A percentile compares a stretch with the other conserved stretches of the same genome.
Evolutionary conservation across 2,113 vertebrate genomes (phyloP).

Genomic region (Urocynchramus pylzowi): DNA sequence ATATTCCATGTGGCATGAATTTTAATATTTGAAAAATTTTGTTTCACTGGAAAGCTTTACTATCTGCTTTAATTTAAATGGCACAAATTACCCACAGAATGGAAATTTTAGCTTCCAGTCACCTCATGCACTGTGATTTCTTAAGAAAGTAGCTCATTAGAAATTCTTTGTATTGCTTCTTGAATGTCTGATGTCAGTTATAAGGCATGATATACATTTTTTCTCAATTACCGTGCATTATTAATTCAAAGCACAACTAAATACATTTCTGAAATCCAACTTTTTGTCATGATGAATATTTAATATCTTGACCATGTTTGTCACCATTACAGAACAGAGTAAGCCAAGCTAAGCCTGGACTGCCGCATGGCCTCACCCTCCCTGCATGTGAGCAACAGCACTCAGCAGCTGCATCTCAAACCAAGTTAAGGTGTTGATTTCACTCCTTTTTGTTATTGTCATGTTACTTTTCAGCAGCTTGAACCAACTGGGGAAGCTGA

Average conservation of each 20-base stretch:
- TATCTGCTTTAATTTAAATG: background rate
- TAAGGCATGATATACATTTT: background rate
- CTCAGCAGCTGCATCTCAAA: background rate
- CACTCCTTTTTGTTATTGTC: background rate
- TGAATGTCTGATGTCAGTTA: background rate
- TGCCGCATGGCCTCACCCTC: accelerated
- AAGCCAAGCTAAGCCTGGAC: background rate
- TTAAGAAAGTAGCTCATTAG: background rate
- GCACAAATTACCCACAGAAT: background rate
- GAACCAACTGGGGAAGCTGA: background rate
- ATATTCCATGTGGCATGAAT: background rate
- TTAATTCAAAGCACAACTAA: background rate
- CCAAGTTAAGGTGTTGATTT: background rate
- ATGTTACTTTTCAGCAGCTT: background rate
- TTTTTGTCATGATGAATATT: background rate
- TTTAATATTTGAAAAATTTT: background rate
- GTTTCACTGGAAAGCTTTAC: background rate
- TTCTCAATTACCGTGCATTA: background rate
- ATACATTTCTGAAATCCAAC: background rate
- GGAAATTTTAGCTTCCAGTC: background rate
- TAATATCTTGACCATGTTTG: background rate
- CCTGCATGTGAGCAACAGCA: background rate
- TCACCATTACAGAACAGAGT: background rate
- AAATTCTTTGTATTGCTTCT: background rate
- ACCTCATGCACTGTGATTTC: background rate